phyloP scores from a whole-genome alignment of 2,797 vertebrate species.

The Sphenodon punctatus region DNA sequence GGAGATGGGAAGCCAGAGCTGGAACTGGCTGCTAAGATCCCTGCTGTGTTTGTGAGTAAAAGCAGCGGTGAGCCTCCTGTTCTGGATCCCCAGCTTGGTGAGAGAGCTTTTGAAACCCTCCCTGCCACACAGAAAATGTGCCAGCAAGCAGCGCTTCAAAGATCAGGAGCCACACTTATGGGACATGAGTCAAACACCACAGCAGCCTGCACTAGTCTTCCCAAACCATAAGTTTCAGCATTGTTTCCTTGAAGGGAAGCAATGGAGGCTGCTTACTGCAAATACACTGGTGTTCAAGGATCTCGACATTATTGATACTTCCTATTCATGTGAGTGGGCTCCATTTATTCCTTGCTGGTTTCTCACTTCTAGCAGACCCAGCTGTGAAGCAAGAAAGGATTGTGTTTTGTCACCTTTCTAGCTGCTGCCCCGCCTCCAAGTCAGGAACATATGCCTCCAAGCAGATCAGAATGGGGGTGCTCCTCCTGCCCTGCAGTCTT shows the following conservation, averaged over 20 bases:
- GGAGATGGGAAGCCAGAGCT: slow-evolving; percentile 54
- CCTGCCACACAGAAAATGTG: slow-evolving; percentile 73
- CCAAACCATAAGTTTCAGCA: neutral
- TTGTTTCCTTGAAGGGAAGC: neutral
- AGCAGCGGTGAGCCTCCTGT: slow-evolving; percentile 76
- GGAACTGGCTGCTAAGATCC: slow-evolving; percentile 76
- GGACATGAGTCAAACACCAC: slow-evolving; percentile 51
- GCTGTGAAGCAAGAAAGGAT: neutral
- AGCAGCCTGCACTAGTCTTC: slow-evolving; percentile 29
- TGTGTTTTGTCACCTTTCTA: fast-evolving
- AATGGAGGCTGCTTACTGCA: neutral
- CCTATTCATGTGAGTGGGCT: neutral
- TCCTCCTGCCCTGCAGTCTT: neutral
- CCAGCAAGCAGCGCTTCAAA: slow-evolving; percentile 56
- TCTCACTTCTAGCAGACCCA: neutral
- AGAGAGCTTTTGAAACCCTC: slow-evolving; percentile 30
- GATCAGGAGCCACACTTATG: slow-evolving; percentile 1
- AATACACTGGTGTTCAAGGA: neutral
- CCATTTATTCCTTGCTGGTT: neutral
- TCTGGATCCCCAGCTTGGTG: slow-evolving; percentile 4
- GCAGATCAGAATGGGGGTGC: neutral
- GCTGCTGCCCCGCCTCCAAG: neutral
- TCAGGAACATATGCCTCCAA: neutral
- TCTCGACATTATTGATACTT: neutral
- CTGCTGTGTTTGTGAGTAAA: slow-evolving; percentile 82